Evolutionary conservation across 2,888 invertebrate genomes (phyloP).

Genomic region (Timema podura): DNA sequence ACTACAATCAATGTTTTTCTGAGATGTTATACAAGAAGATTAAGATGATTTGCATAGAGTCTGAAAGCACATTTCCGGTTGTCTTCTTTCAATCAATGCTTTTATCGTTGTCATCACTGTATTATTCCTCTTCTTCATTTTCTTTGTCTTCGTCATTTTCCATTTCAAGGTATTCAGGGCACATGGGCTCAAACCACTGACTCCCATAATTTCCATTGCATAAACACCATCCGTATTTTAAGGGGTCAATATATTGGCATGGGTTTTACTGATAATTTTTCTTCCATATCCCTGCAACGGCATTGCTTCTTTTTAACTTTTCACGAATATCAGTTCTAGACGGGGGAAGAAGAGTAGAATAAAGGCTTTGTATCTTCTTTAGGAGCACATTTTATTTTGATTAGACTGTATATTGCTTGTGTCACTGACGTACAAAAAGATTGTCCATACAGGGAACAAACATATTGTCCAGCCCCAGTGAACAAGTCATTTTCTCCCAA

Average conservation of each 20-base stretch:
- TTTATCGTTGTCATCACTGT: background rate
- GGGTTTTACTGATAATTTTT: background rate
- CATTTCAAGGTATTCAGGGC: background rate
- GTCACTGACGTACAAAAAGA: background rate
- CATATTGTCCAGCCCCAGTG: background rate
- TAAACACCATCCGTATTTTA: background rate
- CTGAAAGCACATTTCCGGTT: no score
- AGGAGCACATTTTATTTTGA: background rate
- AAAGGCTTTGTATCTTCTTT: background rate
- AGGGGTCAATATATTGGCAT: background rate
- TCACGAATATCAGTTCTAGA: background rate
- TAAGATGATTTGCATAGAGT: no score
- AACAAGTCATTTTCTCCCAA: background rate
- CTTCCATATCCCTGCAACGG: background rate
- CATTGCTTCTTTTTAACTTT: conserved; percentile 6
- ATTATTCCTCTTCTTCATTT: background rate
- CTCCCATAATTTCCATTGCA: background rate
- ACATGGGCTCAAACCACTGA: conserved; percentile 2
- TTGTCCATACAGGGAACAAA: background rate
- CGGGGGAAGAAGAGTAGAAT: background rate
- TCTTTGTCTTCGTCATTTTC: background rate
- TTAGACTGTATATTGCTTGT: background rate
- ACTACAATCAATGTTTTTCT: background rate
- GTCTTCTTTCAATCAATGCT: no score
- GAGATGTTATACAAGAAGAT: no score